These are phyloP conservation scores for Altica lythri DNA, from an alignment of 2,888 invertebrate species.

Conservation along the genomic window DNA sequence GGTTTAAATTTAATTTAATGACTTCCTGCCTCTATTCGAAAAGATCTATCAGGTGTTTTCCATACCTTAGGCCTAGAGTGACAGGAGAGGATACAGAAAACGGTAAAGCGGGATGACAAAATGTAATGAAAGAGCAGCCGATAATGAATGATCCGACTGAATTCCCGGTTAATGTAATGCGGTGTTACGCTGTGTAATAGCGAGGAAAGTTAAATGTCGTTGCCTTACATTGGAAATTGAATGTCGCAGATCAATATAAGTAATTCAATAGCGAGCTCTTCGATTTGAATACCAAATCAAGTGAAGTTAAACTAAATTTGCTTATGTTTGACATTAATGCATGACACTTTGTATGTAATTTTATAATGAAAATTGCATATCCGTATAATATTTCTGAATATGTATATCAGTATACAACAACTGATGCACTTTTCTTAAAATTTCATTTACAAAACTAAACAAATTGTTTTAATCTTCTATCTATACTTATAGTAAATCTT, in stretches of 20 bases:
- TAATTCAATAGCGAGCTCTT: conserved; percentile 2
- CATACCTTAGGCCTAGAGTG: conserved; percentile 1
- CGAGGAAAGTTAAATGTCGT: conserved; percentile 15
- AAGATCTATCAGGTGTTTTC: conserved; percentile 10
- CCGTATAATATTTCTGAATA: no score
- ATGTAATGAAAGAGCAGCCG: not conserved
- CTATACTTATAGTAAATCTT: no score
- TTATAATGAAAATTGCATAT: no score
- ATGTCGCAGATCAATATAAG: conserved; percentile 16
- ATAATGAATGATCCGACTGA: conserved; percentile 18
- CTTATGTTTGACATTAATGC: no score
- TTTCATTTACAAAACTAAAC: no score
- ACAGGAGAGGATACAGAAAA: not conserved
- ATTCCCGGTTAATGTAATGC: conserved; percentile 14
- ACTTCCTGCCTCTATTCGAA: not conserved
- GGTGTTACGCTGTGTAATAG: conserved; percentile 15
- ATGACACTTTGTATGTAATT: no score
- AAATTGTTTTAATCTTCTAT: no score
- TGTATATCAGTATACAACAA: no score
- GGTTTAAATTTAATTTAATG: conserved; percentile 1
- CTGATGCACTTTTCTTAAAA: no score
- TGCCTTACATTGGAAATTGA: conserved; percentile 12
- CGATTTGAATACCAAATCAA: conserved; percentile 11
- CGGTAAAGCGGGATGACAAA: not conserved
- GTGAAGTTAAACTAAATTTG: no score